Base-by-base conservation (phyloP, 1,140 invertebrate species). In the Euura saliciscinereae region DNA sequence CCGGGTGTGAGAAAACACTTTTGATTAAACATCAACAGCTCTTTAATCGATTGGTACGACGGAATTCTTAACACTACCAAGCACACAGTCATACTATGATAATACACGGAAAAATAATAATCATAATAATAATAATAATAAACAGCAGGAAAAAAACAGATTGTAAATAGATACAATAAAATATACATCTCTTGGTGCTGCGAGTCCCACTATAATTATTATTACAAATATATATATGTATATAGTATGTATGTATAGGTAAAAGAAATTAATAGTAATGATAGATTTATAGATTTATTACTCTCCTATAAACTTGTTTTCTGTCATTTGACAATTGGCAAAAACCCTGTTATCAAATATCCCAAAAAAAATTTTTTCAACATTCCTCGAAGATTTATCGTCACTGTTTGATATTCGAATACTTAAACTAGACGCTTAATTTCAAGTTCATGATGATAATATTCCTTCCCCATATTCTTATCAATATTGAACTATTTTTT, bases 51-150 rank as follows among this genome's bases (percentile, higher is more conserved):
- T 11, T 59, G 51, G 10, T 11, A 59, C 51, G 51, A 59, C 51
- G 51, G 8, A 59, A 11, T 59, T 28, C 28, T 28, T 8, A 8
- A 59, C 13, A 8, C 51, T 11, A 59, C 51, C 51, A 59, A 59
- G 51, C 51, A 59, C 51, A 59, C 51, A 59, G 51, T 59, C 51
- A 59, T 59, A 59, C 51, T 59, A 59, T 11, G 13, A 59, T 59
- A n/a, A 59, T 11, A 59, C 3, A 11, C 51, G 51, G 10, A 59
- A 11, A n/a, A 4, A 59, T 59, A 59, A 3, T 28, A 28, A 28
- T 28, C 0, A 28, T 28, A 28, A 28, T 28, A 28, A 28, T 28
- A 28, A 28, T 28, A 28, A 28, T 28, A 28, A 28, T 28, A 28
- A 28, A 28, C 28, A 28, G 28, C 28, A 28, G 28, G 28, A 28